Evolutionary conservation across 2,888 invertebrate species (phyloP), one percentile per base, ranked within the genome.

Genomic region (Dinocampus coccinellae): DNA sequence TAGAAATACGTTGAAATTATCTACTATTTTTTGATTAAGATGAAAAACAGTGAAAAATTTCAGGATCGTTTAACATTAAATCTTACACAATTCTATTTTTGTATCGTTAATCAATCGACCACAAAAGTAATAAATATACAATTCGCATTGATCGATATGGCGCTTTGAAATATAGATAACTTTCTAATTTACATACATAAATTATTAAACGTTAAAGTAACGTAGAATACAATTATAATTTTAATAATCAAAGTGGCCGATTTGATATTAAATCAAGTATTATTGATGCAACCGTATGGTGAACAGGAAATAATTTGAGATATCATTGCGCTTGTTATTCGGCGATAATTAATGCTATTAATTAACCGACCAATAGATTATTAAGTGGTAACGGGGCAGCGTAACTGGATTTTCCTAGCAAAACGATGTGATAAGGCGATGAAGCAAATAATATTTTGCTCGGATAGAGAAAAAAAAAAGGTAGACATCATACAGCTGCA

Each of bases 331-430:
- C 72, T 74, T 13, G 73, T 77, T 74, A 75, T 74, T 77, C 73
- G 71, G 69, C 69, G 72, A 72, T 77, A 73, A 77, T 75, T 77
- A 72, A 75, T 75, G 73, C 73, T 70, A 77, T 74, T 75, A 73
- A 77, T 77, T 74, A 75, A 73, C 67, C 73, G 72, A 73, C 70
- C 26, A 77, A 73, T 74, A 72, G 74, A 75, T 73, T 74, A 74
- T 75, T 75, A 69, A 72, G 72, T 72, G 72, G 73, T 75, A 77
- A 73, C 74, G 74, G 73, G 69, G 69, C 61, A 62, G 1, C 69
- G 55, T 53, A 61, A 72, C 71, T 55, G 36, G 36, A 65, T 60
- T 66, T 53, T 29, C 36, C 34, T 58, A 34, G 52, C 57, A 42
- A 4, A 36, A 6, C 36, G 11, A 36, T 36, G 36, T 36, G 0